These are phyloP conservation scores for Capitulum mitella DNA, from an alignment of 2,888 invertebrate species.

Conservation along the genomic window DNA sequence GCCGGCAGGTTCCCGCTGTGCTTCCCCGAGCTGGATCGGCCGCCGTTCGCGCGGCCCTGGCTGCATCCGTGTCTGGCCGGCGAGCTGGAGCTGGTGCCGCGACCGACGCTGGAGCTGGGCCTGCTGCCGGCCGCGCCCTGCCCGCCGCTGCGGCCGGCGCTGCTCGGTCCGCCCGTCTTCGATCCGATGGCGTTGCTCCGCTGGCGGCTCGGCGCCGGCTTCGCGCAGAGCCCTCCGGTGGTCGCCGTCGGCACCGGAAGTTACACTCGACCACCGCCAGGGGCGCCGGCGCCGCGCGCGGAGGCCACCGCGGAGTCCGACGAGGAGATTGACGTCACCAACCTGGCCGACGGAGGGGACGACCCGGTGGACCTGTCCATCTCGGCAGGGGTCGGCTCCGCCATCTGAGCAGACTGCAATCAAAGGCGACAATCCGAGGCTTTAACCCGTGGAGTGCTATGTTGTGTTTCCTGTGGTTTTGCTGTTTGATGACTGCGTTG, in stretches of 20 bases:
- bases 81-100: not conserved
- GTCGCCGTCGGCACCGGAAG: not conserved
- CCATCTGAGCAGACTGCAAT: no score
- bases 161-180: not conserved
- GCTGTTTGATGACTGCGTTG: no score
- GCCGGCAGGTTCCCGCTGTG: not conserved
- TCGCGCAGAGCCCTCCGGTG: not conserved
- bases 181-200: conserved; percentile 2
- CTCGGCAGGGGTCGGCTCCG: not conserved
- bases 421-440: no score
- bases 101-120: not conserved
- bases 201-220: not conserved
- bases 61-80: not conserved
- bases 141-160: not conserved
- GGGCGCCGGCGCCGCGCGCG: not conserved
- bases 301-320: not conserved
- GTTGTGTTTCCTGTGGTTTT: no score
- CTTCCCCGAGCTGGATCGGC: not conserved
- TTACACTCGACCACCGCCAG: not conserved
- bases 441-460: not conserved
- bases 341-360: not conserved
- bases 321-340: not conserved
- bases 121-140: not conserved
- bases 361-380: not conserved
- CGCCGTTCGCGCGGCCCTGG: not conserved